phyloP scores from a whole-genome alignment of 2,888 invertebrate genomes.

The Himalopsyche japonica region DNA sequence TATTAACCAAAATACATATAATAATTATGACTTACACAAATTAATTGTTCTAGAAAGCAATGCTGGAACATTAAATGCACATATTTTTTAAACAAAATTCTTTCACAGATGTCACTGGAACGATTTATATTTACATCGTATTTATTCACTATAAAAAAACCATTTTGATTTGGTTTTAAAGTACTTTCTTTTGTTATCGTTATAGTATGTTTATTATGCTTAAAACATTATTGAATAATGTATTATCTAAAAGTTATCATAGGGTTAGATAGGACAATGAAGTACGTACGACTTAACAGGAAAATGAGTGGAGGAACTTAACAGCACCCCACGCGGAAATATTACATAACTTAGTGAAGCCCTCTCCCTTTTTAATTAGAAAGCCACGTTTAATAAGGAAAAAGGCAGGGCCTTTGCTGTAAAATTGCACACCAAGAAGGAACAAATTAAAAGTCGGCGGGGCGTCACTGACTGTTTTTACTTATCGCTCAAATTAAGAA shows the following conservation, averaged over 20 bases:
- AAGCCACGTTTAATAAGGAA: slow-evolving; percentile 41
- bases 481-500: background rate
- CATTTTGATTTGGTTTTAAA: too few relatives aligned
- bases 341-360: slow-evolving; percentile 18
- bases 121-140: too few relatives aligned
- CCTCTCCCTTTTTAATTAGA: slow-evolving; percentile 38
- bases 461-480: background rate
- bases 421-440: slow-evolving; percentile 21
- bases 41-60: too few relatives aligned
- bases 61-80: too few relatives aligned
- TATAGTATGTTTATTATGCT: too few relatives aligned
- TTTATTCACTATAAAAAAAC: too few relatives aligned
- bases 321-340: slow-evolving; percentile 8
- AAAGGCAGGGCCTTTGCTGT: slow-evolving; percentile 29
- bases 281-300: background rate
- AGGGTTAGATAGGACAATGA: background rate
- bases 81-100: too few relatives aligned
- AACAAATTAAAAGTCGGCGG: slow-evolving; percentile 11
- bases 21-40: too few relatives aligned
- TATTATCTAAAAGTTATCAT: background rate
- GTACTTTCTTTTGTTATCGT: too few relatives aligned
- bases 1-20: too few relatives aligned
- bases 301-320: background rate
- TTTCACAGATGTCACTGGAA: too few relatives aligned
- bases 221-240: too few relatives aligned